Evolutionary conservation across 2,888 invertebrate species (phyloP), one percentile per base, ranked within the genome.

Genomic region (Drosophila pegasa): DNA sequence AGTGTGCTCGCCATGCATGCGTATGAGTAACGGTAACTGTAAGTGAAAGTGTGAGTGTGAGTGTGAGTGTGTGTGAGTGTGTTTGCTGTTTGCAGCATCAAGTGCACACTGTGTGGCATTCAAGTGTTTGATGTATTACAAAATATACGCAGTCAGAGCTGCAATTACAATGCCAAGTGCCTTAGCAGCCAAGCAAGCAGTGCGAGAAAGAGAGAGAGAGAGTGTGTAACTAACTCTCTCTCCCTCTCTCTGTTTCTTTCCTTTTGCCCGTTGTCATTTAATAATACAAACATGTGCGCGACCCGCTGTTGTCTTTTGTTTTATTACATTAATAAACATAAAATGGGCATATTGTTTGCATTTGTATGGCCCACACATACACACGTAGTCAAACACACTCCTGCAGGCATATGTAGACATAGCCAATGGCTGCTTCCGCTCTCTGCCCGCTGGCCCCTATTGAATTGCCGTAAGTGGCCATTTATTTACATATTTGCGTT

Each of bases 381-480:
- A 29, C 29, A 20, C 22, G 2, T n/a, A 3, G 4, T 43, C 9
- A n/a, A 25, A 16, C 43, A 48, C 55, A 59, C 29, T 47, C 29
- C 27, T 47, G 33, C 50, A 35, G 33, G 50, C 54, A 50, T 40
- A 9, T 25, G 27, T 43, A 43, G 33, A 43, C 18, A 35, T 14
- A 31, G 54, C 37, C 54, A 48, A 33, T 48, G 52, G 48, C n/a
- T 43, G 33, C 22, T 25, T 20, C 20, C 43, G 38, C 50, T 35
- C 50, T 35, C 20, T 37, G 20, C 33, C 31, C 47, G 31, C 41
- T 51, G 55, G 16, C 54, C 65, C 41, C 72, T 69, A 81, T 87
- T 87, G 80, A 85, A 77, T 82, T 73, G 75, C 89, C 86, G 67
- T 75, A 89, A 86, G 89, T 89, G 85, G 83, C 85, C 83, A 85